These are phyloP conservation scores for Endotricha flammealis DNA, from an alignment of 2,888 invertebrate genomes.

Conservation along the genomic window DNA sequence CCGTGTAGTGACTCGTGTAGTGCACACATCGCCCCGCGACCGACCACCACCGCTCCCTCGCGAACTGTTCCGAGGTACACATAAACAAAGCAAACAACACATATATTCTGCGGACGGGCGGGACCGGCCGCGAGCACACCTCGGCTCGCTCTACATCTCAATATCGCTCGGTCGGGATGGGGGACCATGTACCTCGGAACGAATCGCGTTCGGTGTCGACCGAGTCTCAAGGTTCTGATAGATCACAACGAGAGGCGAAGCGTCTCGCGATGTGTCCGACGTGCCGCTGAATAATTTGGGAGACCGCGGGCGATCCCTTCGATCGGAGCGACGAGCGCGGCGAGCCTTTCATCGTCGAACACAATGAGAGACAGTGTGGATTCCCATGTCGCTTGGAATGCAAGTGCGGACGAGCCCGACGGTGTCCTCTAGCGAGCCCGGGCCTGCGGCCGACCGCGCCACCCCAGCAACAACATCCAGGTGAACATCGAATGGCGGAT, in stretches of 20 bases:
- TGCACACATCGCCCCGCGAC: conserved; percentile 39
- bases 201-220: conserved; percentile 67
- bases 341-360: conserved; percentile 35
- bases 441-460: conserved; percentile 37
- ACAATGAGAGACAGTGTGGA: conserved; percentile 57
- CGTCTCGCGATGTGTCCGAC: conserved; percentile 48
- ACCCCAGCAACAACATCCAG: conserved; percentile 56
- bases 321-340: conserved; percentile 33
- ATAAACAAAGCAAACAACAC: conserved; percentile 73
- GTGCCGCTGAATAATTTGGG: conserved; percentile 21
- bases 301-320: conserved; percentile 23
- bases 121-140: conserved; percentile 59
- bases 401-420: conserved; percentile 63
- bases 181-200: conserved; percentile 80
- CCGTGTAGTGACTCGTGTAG: conserved; percentile 39
- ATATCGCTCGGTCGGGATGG: conserved; percentile 75
- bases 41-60: conserved; percentile 46
- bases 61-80: conserved; percentile 79
- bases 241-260: conserved; percentile 45
- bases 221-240: conserved; percentile 49
- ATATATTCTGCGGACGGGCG: conserved; percentile 53
- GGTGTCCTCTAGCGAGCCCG: conserved; percentile 48
- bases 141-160: conserved; percentile 78
- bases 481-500: conserved; percentile 53
- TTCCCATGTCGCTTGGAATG: conserved; percentile 79